Conservation (phyloP, 2,113 vertebrate genomes). For the Triplophysa rosa region DNA sequence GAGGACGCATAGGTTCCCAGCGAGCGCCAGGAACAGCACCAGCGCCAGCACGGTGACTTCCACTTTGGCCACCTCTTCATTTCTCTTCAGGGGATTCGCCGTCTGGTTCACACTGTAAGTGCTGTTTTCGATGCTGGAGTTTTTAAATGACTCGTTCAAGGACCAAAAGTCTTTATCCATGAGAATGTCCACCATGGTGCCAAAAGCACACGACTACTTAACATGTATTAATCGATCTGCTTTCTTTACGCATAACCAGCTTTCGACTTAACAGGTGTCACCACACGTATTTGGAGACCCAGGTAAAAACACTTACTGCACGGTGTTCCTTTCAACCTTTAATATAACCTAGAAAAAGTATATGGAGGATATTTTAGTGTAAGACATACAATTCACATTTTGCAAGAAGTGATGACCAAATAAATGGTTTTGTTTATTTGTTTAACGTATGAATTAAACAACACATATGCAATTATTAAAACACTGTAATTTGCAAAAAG, state of each 20-base stretch:
- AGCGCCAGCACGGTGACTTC: conserved; percentile 90
- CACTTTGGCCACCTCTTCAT: conserved; percentile 93
- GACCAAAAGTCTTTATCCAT: conserved; percentile 57
- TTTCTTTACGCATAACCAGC: not conserved
- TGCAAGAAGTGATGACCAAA: not conserved
- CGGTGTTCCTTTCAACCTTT: not conserved
- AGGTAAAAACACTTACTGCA: not conserved
- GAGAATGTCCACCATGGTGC: conserved; percentile 68
- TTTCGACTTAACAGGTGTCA: not conserved
- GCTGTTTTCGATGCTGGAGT: conserved; percentile 69
- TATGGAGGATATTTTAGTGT: not conserved
- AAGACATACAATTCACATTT: not conserved
- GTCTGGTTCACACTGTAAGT: conserved; percentile 72
- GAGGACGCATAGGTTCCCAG: conserved; percentile 90
- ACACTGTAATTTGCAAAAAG: no score
- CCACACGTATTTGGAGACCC: not conserved
- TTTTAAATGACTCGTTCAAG: conserved; percentile 72
- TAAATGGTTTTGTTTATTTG: no score
- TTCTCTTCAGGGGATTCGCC: conserved; percentile 79
- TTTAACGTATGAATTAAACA: not conserved
- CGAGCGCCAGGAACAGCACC: conserved; percentile 88
- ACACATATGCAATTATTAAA: not conserved
- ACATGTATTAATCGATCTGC: not conserved
- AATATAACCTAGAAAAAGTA: not conserved
- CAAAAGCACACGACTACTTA: conserved; percentile 14